Percentiles rank a stretch among this genome's conserved stretches.
Evolutionary conservation across 2,888 invertebrate species (phyloP).

Genomic region (Synergus itoensis): DNA sequence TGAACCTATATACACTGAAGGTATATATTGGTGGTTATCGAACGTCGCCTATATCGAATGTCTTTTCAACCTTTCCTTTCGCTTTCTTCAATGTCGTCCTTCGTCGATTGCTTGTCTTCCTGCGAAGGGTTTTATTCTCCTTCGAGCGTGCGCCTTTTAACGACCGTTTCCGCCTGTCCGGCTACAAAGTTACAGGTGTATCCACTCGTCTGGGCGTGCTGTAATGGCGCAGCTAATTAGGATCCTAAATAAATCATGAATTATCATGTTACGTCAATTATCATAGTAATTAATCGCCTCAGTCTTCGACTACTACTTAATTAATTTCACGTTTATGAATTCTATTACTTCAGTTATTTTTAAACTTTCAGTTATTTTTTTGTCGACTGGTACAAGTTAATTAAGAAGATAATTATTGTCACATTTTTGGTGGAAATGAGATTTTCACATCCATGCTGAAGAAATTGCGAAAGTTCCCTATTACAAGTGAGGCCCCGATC

Average conservation of each 20-base stretch:
- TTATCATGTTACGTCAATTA: conserved; percentile 40
- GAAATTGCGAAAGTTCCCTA: too few relatives aligned
- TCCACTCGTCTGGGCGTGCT: conserved; percentile 19
- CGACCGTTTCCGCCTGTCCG: conserved; percentile 32
- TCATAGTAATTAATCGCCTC: conserved; percentile 27
- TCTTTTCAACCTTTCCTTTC: conserved; percentile 43
- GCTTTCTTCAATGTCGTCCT: conserved; percentile 46
- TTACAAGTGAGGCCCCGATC: too few relatives aligned
- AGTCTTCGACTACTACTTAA: conserved; percentile 14
- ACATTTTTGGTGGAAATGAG: too few relatives aligned
- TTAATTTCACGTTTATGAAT: conserved; percentile 26
- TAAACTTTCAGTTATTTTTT: too few relatives aligned
- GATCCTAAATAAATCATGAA: conserved; percentile 36
- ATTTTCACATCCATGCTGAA: too few relatives aligned
- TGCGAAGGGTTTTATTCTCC: conserved; percentile 47
- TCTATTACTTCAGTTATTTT: neutral
- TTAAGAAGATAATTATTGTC: too few relatives aligned
- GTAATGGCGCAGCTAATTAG: conserved; percentile 35
- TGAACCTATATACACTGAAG: conserved; percentile 1
- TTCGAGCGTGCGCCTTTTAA: conserved; percentile 38
- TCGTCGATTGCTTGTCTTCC: conserved; percentile 48
- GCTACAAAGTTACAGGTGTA: conserved; percentile 36
- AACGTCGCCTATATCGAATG: neutral
- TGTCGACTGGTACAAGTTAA: neutral
- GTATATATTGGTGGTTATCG: neutral